Conservation (phyloP, 1,140 invertebrate genomes). For the Phymorhynchus buccinoides region DNA sequence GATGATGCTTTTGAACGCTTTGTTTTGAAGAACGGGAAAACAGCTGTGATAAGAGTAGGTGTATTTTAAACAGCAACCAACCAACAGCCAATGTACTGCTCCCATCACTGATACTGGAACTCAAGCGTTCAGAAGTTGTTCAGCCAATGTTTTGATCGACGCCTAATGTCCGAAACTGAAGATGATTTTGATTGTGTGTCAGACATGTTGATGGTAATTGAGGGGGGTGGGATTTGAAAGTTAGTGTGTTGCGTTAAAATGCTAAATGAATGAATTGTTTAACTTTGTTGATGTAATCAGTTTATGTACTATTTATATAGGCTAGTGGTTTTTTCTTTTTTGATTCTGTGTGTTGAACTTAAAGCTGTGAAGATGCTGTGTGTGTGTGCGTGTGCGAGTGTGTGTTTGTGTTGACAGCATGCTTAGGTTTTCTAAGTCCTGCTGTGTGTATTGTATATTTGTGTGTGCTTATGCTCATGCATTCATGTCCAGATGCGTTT, state of each 20-base stretch:
- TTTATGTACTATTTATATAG: background rate
- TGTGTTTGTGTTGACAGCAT: background rate
- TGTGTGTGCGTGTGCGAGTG: background rate
- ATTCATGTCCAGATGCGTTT: background rate
- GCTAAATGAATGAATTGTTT: background rate
- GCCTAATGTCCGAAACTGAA: background rate
- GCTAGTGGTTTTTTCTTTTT: background rate
- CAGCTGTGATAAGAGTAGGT: background rate
- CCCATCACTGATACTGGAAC: no score
- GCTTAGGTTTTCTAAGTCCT: no score
- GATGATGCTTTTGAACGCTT: background rate
- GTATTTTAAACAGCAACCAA: no score
- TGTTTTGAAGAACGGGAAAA: background rate
- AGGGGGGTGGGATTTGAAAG: no score
- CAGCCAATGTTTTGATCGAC: background rate
- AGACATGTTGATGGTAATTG: background rate
- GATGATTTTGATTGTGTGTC: background rate
- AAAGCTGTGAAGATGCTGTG: background rate
- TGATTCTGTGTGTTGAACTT: background rate
- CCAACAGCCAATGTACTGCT: no score
- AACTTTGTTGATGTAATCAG: background rate
- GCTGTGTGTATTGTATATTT: no score
- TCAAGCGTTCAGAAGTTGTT: background rate
- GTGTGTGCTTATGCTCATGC: background rate
- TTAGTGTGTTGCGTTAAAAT: no score